Evolutionary conservation across 1,140 invertebrate genomes (phyloP), one percentile per base, ranked within the genome.

Genomic region (Parapsyche elsis): DNA sequence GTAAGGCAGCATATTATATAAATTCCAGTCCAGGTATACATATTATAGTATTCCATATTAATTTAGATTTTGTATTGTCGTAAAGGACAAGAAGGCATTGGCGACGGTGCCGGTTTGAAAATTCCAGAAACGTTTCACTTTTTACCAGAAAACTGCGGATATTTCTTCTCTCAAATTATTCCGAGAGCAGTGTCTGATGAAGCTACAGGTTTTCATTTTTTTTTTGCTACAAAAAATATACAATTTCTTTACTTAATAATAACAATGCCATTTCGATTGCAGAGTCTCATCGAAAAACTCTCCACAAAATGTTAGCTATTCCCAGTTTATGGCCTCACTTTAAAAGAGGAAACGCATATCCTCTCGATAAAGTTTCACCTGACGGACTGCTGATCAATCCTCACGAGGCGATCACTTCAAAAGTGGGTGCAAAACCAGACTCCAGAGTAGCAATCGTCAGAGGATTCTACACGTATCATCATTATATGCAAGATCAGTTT

Each of bases 401-500:
- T 0, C 96, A 98, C 85, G 86, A 86, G 81, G 83, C 84, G 5
- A 82, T 88, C 2, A 71, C 84, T 5, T 9, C 80, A 0, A 61
- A 79, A 14, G 79, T 77, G 5, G 83, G 85, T 1, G 5, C 59
- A 0, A 85, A 85, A 19, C 81, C 81, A 5, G 86, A 87, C 59
- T 84, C 84, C 7, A 85, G 78, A 5, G 81, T 91, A 19, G 90
- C 90, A 76, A 78, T 95, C 30, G 96, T 99, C 0, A 88, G 93
- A 81, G 98, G 98, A 1, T 91, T 92, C 75, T 99, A 99, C 87
- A 90, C 92, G 0, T 99, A 99, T 89, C 94, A 98, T 87, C 98
- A 99, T 87, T 99, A 99, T 85, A 95, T 97, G 93, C 98, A 99
- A 90, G 94, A 99, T 86, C 90, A 92, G 83, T 94, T 98, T 85